A percentile compares a stretch with the other conserved stretches of the same genome.
Evolutionary conservation across 2,113 vertebrate species (phyloP).

Genomic region (Vulpes lagopus): DNA sequence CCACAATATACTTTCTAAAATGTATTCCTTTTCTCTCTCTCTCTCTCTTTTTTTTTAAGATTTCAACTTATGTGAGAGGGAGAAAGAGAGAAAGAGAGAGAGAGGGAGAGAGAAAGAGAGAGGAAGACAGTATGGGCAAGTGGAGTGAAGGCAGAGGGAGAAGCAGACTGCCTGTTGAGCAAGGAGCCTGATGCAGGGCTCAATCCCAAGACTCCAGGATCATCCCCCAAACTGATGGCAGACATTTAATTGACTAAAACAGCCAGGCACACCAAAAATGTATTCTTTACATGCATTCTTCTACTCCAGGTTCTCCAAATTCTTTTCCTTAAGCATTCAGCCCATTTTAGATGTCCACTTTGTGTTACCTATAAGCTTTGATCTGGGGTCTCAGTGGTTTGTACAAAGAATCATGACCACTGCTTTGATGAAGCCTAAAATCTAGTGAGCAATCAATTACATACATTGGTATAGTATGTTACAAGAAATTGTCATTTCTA

Average conservation of each 20-base stretch:
- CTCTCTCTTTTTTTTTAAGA: no score
- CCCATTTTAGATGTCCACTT: neutral
- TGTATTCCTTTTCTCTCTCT: neutral
- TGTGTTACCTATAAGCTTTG: neutral
- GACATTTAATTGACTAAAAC: no score
- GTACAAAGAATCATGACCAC: neutral
- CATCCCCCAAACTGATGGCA: no score
- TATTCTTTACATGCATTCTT: neutral
- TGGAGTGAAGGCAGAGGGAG: no score
- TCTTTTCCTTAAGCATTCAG: neutral
- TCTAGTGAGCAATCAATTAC: neutral
- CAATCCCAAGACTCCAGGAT: no score
- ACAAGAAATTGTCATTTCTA: neutral
- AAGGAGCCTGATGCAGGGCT: no score
- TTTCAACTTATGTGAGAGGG: no score
- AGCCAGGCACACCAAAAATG: neutral
- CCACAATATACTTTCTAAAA: neutral
- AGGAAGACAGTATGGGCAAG: no score
- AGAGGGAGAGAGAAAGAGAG: no score
- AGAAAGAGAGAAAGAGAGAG: no score
- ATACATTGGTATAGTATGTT: neutral
- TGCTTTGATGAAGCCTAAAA: neutral
- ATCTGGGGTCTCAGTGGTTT: neutral
- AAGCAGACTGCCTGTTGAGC: no score
- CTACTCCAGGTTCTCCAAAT: neutral